Percentiles rank a stretch among this genome's conserved stretches.
phyloP scores from a whole-genome alignment of 2,113 vertebrate genomes.

The Sus scrofa region DNA sequence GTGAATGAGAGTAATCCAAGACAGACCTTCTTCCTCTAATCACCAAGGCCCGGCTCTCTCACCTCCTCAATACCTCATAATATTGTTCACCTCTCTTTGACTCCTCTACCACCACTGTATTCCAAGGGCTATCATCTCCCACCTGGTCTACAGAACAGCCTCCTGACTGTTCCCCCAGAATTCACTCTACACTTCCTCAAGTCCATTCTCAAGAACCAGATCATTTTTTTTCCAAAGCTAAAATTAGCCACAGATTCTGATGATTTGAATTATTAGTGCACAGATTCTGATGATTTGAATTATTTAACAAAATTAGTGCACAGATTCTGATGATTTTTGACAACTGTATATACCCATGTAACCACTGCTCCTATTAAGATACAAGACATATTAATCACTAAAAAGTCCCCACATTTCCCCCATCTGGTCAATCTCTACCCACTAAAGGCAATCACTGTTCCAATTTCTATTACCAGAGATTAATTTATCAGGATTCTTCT shows the following conservation, averaged over 20 bases:
- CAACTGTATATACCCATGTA: not conserved
- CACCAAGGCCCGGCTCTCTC: not conserved
- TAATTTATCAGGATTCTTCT: slow-evolving; percentile 40
- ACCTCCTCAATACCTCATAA: not conserved
- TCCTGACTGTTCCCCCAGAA: not conserved
- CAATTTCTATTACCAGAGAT: slow-evolving; percentile 5
- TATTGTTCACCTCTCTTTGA: not conserved
- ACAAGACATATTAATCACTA: not conserved
- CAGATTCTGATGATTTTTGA: slow-evolving; percentile 25
- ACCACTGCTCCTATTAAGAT: not conserved
- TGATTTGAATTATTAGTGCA: too few relatives aligned
- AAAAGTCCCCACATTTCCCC: not conserved
- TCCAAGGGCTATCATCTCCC: not conserved
- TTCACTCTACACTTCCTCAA: not conserved
- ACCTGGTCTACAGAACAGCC: not conserved
- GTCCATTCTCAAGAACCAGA: not conserved
- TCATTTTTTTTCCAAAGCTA: not conserved
- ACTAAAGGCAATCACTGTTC: not conserved
- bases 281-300: slow-evolving; percentile 19
- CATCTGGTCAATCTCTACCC: not conserved
- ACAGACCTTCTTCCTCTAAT: not conserved
- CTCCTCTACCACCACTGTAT: not conserved
- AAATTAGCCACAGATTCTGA: not conserved
- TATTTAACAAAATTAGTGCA: too few relatives aligned
- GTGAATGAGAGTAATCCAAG: not conserved